Percentiles rank a stretch among this genome's conserved stretches.
Conservation (phyloP, 2,797 vertebrate species). For the Micrastur ruficollis region DNA sequence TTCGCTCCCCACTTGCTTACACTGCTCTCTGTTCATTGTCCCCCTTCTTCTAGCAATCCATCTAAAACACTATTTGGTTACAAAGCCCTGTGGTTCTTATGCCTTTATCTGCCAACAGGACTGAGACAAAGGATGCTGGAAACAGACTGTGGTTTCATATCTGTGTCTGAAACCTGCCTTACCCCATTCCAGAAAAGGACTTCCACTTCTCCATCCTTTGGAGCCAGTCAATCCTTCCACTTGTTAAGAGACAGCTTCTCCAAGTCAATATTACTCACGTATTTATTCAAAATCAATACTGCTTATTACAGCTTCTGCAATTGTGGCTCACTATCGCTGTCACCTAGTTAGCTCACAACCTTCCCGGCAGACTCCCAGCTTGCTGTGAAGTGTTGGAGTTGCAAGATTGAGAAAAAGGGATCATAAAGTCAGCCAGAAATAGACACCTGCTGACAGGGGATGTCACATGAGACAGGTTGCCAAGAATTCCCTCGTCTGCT, state of each 20-base stretch:
- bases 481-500: neutral
- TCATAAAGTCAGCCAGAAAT: neutral
- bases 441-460: neutral
- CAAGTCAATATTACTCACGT: constrained; percentile 9
- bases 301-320: constrained; percentile 48
- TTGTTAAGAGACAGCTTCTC: neutral
- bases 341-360: constrained; percentile 27
- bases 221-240: neutral
- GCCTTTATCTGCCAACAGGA: neutral
- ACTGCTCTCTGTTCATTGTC: neutral
- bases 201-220: neutral
- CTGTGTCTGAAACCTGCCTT: neutral
- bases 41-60: neutral
- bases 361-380: neutral
- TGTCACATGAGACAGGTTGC: neutral
- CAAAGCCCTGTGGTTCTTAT: neutral
- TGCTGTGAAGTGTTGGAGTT: neutral
- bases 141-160: neutral
- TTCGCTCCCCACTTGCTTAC: neutral
- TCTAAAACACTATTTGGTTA: neutral
- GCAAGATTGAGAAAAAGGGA: neutral
- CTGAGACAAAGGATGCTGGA: neutral
- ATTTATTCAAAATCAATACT: constrained; percentile 50
- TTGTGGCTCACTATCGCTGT: neutral
- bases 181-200: neutral